Conservation (phyloP, 2,888 invertebrate genomes). For the Hedychridium roseum region DNA sequence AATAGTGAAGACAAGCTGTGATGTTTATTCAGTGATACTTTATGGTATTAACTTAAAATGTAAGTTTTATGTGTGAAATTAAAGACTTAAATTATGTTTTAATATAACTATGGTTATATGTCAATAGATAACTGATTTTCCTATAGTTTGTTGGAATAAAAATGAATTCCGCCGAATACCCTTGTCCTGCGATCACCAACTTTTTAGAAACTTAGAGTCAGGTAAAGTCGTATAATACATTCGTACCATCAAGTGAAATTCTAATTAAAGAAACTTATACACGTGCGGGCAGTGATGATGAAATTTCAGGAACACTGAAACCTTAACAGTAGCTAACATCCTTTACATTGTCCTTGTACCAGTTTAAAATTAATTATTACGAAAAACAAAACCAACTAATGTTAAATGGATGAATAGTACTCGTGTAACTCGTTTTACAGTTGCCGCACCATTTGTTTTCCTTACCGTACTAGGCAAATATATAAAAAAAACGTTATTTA, state of each 20-base stretch:
- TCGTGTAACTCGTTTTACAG: conserved; percentile 7
- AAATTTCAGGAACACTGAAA: conserved; percentile 25
- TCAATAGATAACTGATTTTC: too few species aligned
- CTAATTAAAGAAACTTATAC: background rate
- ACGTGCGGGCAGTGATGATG: background rate
- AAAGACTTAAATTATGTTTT: too few species aligned
- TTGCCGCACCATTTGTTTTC: conserved; percentile 11
- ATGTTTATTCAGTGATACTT: too few species aligned
- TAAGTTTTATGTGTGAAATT: too few species aligned
- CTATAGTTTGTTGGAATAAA: too few species aligned
- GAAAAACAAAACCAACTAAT: conserved; percentile 22
- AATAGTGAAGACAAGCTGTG: too few species aligned
- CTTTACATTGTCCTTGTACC: conserved; percentile 16
- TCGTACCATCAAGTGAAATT: background rate
- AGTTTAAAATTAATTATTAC: conserved; percentile 16
- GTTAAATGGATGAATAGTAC: background rate
- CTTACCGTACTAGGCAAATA: conserved; percentile 4
- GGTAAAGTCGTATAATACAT: too few species aligned
- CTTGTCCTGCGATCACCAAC: too few species aligned
- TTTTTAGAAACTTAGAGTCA: too few species aligned
- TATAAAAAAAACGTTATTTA: conserved; percentile 14
- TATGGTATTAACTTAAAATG: too few species aligned
- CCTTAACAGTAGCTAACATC: conserved; percentile 24
- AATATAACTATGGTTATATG: too few species aligned
- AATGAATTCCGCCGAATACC: too few species aligned